Evolutionary conservation across 2,113 vertebrate species (phyloP), one percentile per base, ranked within the genome.

Genomic region (Sus scrofa): DNA sequence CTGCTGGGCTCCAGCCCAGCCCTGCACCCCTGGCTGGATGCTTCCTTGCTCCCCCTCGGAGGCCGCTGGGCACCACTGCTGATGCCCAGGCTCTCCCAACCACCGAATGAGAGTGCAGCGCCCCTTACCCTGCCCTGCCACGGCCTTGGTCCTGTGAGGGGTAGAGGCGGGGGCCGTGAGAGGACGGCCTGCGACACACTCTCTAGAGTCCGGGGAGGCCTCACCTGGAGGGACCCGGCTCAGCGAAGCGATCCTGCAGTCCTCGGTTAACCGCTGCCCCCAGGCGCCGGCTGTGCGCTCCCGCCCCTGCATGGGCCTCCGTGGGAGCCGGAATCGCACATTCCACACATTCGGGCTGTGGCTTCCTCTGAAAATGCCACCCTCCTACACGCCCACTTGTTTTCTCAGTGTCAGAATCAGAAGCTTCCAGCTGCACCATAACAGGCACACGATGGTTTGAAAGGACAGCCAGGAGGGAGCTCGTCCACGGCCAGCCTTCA

Each of bases 1-100:
- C 34, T 65, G 27, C 5, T 6, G 0, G 3, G n/a, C 30, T 0
- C 0, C 4, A 39, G 13, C 16, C n/a, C 20, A n/a, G 12, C 2
- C 7, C 68, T 52, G 30, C 6, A 13, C 9, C 37, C 3, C 18
- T 1, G 6, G 7, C 63, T 34, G 2, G 37, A 34, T 6, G 58
- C 15, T 32, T 54, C 34, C 30, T 9, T 18, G 14, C 7, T 32
- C n/a, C 14, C 24, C 39, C 18, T 13, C 8, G 3, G 3, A 34
- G 0, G n/a, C 0, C 1, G 19, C 39, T 24, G 26, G 7, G 52
- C 3, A 2, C 32, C 3, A 9, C 12, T 78, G 26, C 18, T 44
- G 63, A 19, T 24, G 30, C 34, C 19, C 0, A 0, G 3, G 13
- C 20, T 65, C 37, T 81, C 44, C 39, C 52, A 56, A 30, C 9